Evolutionary conservation across 2,888 invertebrate species (phyloP), one percentile per base, ranked within the genome.

Genomic region (Mayetiola destructor): DNA sequence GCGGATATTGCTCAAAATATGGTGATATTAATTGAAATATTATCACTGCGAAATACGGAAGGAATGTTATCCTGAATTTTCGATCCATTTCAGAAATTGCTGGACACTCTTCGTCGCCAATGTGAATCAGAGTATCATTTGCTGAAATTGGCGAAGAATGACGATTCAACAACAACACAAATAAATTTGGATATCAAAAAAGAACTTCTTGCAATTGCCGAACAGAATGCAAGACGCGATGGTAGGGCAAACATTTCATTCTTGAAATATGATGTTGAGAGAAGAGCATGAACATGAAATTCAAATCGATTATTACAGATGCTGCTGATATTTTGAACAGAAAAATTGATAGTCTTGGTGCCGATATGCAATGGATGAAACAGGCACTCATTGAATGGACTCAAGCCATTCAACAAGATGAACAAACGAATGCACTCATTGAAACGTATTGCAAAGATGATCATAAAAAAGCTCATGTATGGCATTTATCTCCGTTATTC

Each of bases 401-500:
- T 27, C 81, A 84, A 42, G 79, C 82, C 1, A 75, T 88, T 58
- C 78, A 80, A 61, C 77, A 81, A 59, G 79, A 80, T 36, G 79
- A 84, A 40, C 80, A 81, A 55, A 82, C 85, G 59, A 85, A 82
- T 62, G 75, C 77, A 29, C 70, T 86, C n/a, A 79, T 88, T 42
- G 80, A 82, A 63, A 80, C 80, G 65, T 85, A 83, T 62, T 81
- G 83, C 58, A 78, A 80, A 64, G 80, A 83, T 61, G 88, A 89
- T 67, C 72, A 80, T 20, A 78, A 80, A 56, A 80, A 76, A 62
- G 82, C 82, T 48, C 80, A 81, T 69, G 80, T 70, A 60, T 60
- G 61, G 58, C 18, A 35, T 27, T 29, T 12, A 35, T 10, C 10
- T n/a, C n/a, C n/a, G n/a, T n/a, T n/a, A n/a, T 32, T 32, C 32